Evolutionary conservation across 2,888 invertebrate genomes (phyloP).

Genomic region (Criorhina ranunculi): DNA sequence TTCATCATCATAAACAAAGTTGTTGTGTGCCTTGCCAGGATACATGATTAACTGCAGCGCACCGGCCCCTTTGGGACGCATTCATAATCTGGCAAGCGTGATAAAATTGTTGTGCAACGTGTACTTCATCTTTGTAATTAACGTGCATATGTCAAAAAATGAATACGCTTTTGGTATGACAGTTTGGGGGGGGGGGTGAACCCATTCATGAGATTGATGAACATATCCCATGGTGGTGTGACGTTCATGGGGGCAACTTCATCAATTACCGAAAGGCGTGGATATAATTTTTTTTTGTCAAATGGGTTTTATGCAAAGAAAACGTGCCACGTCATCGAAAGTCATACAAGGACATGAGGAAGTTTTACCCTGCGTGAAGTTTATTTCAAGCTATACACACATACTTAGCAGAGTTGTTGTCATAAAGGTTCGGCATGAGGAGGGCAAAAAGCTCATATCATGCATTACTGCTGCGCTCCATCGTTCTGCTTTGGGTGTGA

Average conservation of each 20-base stretch:
- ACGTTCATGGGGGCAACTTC: constrained; percentile 31
- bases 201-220: constrained; percentile 67
- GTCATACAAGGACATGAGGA: constrained; percentile 10
- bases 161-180: constrained; percentile 36
- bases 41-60: constrained; percentile 64
- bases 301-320: constrained; percentile 28
- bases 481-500: background rate
- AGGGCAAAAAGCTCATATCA: constrained; percentile 34
- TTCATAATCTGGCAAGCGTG: constrained; percentile 66
- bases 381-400: background rate
- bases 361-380: background rate
- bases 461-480: constrained; percentile 18
- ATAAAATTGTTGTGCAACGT: constrained; percentile 64
- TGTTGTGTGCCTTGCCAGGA: constrained; percentile 58
- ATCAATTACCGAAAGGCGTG: constrained; percentile 54
- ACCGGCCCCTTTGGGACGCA: constrained; percentile 46
- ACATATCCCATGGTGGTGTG: constrained; percentile 31
- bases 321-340: constrained; percentile 51
- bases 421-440: constrained; percentile 46
- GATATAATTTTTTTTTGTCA: constrained; percentile 1
- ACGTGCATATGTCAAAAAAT: constrained; percentile 66
- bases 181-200: constrained; percentile 29
- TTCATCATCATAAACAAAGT: constrained; percentile 69
- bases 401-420: constrained; percentile 53
- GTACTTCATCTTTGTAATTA: constrained; percentile 71